Base-by-base conservation (phyloP, 2,888 invertebrate genomes). In the Nemotelus nigrinus region DNA sequence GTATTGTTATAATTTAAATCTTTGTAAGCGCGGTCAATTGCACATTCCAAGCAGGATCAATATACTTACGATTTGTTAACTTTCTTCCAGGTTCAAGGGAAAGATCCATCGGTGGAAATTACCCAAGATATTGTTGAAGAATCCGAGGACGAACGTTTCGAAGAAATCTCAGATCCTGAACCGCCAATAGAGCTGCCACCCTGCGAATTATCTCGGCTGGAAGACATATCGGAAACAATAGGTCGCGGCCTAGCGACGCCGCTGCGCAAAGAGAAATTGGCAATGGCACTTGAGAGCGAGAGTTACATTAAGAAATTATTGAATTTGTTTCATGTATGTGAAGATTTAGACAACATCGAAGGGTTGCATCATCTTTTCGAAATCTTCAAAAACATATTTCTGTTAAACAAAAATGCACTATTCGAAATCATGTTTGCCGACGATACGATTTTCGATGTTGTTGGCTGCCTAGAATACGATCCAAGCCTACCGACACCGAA, bases 391-490 rank as follows among this genome's bases (percentile, higher is more conserved):
- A 98, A 97, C 88, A 95, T 99, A 88, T 99, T 99, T 89, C 91
- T 99, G 86, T 91, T 99, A 82, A 99, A 99, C 88, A 98, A 98
- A 88, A 98, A 96, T 86, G 94, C 96, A 78, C 90, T 99, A 72
- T 98, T 98, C 88, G 99, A 98, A 88, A 96, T 98, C 82, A 96
- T 99, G 96, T 98, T 99, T 90, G 93, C 95, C 82, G 96, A 98
- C 84, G 97, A 98, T 85, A 94, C 94, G 82, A 97, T 98, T 87
- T 97, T 98, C 87, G 98, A 98, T 89, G 96, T 99, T 76, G 96
- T 99, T 78, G 99, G 99, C 25, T 98, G 99, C 88, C 89, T 99
- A 83, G 99, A 99, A 86, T 98, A 99, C 87, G 99, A 99, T 88
- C 98, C 98, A 10, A 91, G 93, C 83, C 91, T 92, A 82, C 92